Evolutionary conservation across 1,140 invertebrate genomes (phyloP).

Genomic region (Trialeurodes vaporariorum): DNA sequence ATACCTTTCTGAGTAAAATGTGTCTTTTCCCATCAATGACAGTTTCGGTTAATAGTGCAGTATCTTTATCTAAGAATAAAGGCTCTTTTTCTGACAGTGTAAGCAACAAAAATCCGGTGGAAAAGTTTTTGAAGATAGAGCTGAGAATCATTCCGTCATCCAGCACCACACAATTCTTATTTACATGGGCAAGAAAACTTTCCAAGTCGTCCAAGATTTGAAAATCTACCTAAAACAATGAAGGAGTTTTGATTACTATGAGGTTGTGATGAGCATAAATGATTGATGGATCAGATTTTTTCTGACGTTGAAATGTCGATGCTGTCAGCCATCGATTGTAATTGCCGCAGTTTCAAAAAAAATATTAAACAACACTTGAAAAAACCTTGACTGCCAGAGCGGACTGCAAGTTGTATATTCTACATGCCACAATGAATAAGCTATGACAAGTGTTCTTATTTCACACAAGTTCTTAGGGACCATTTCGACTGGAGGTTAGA

Average conservation of each 20-base stretch:
- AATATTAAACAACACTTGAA: too few species aligned
- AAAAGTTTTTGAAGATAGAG: background rate
- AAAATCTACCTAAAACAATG: background rate
- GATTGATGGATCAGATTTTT: too few species aligned
- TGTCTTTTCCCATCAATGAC: background rate
- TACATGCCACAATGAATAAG: too few species aligned
- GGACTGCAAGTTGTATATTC: too few species aligned
- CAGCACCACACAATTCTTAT: background rate
- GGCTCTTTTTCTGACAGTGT: background rate
- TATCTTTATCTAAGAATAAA: background rate
- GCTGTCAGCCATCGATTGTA: too few species aligned
- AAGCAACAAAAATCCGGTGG: background rate
- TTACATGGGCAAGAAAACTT: background rate
- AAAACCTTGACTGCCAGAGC: too few species aligned
- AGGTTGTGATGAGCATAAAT: too few species aligned
- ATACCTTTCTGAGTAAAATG: background rate
- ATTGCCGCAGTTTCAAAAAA: too few species aligned
- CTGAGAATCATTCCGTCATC: background rate
- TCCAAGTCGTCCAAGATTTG: background rate
- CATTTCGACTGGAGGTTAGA: too few species aligned
- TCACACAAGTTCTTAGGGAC: too few species aligned
- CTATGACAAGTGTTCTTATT: too few species aligned
- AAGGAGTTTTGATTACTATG: background rate
- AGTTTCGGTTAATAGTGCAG: background rate
- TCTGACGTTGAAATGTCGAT: too few species aligned